Evolutionary conservation across 2,113 vertebrate species (phyloP), one percentile per base, ranked within the genome.

Genomic region (Vulpes ferrilata): DNA sequence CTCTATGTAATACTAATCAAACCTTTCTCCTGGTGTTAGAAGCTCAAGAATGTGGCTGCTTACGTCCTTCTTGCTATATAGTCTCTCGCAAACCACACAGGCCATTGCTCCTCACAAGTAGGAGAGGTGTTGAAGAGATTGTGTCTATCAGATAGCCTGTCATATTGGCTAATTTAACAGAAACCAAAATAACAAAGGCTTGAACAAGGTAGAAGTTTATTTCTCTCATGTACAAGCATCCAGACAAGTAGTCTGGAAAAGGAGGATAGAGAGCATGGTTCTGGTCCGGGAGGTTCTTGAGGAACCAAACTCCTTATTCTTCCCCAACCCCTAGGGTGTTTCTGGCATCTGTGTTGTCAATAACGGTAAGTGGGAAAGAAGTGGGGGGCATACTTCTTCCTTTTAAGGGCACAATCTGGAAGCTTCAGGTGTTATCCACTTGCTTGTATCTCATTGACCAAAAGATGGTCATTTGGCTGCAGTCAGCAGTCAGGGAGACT

Each of bases 1-100:
- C 79, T 91, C 87, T 93, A 16, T 91, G 30, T 95, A 35, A 57
- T 69, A 76, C 5, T 74, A 92, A 23, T 92, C 74, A 87, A 83
- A 53, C 7, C 48, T 76, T 74, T 83, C 55, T 83, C 16, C n/a
- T 64, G 55, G 94, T 57, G 16, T 83, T 57, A 76, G 76, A 55
- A 48, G 16, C n/a, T 60, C 32, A 55, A 35, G 11, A 67, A 8
- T n/a, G 9, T 53, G 30, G 2, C 20, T 60, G 15, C 22, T 92
- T 48, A 74, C 43, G 20, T 62, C 43, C 32, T 53, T 43, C 59
- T 76, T 51, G 35, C 78, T 5, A 0, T 67, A 1, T 7, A 20
- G 0, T 76, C 60, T 32, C 51, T 51, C 62, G 0, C 10, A 59
- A 89, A 9, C 23, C 6, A 17, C 1, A 4, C 11, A 1, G 55